Evolutionary conservation across 1,140 invertebrate genomes (phyloP).

Genomic region (Micrasema minimum): DNA sequence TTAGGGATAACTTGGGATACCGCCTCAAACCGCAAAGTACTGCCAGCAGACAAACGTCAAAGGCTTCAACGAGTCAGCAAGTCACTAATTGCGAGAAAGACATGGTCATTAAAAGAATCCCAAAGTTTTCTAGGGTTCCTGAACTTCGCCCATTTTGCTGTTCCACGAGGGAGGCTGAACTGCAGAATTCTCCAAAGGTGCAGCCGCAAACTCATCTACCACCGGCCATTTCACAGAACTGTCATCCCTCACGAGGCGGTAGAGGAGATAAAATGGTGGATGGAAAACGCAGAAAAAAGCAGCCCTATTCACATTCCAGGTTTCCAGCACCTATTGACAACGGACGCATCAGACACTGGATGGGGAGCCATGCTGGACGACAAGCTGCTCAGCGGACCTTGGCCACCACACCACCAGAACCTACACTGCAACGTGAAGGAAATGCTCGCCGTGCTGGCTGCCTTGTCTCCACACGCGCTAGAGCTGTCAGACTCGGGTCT

Average conservation of each 20-base stretch:
- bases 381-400: slow-evolving; percentile 32
- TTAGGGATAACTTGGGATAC: not conserved
- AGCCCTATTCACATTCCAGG: not conserved
- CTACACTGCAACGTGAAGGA: slow-evolving; percentile 55
- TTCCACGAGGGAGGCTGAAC: not conserved
- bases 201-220: not conserved
- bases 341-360: slow-evolving; percentile 49
- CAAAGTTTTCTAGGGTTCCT: not conserved
- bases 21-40: not conserved
- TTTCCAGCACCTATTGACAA: slow-evolving; percentile 7
- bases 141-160: not conserved
- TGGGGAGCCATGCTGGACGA: slow-evolving; percentile 54
- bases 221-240: no score
- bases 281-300: not conserved
- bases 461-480: slow-evolving; percentile 19
- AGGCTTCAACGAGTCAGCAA: not conserved
- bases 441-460: slow-evolving; percentile 48
- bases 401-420: slow-evolving; percentile 41
- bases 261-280: not conserved
- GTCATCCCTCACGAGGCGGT: not conserved
- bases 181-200: not conserved
- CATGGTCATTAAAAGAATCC: not conserved
- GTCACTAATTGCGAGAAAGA: not conserved
- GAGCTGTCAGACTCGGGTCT: slow-evolving; percentile 35
- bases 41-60: not conserved